These are phyloP conservation scores for Gorsachius goisagi DNA, from an alignment of 2,113 vertebrate species.

Conservation along the genomic window DNA sequence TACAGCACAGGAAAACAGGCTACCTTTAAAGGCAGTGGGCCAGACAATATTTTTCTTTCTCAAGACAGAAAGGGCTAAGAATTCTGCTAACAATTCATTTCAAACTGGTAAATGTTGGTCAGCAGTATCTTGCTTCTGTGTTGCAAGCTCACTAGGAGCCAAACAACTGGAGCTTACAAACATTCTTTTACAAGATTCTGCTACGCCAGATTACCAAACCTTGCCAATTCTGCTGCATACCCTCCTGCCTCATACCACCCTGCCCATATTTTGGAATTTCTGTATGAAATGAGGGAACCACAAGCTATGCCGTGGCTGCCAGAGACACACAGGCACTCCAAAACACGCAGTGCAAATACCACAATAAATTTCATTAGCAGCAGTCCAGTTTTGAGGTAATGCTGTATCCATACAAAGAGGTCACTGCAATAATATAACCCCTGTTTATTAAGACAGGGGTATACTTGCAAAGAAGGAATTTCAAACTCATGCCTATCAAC, in stretches of 20 bases:
- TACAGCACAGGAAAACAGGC: not conserved
- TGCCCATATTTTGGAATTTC: not conserved
- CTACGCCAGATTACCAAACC: fast-evolving
- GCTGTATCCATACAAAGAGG: not conserved
- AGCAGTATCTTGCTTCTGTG: not conserved
- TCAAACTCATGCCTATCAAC: not conserved
- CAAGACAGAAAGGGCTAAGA: not conserved
- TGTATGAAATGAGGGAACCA: not conserved
- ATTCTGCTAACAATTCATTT: not conserved
- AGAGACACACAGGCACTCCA: not conserved
- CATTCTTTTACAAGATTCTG: not conserved
- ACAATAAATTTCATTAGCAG: not conserved
- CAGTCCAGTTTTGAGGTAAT: fast-evolving
- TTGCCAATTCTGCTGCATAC: not conserved
- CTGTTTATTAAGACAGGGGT: not conserved
- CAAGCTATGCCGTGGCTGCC: not conserved
- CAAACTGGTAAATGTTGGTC: not conserved
- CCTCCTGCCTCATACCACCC: not conserved
- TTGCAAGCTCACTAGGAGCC: not conserved
- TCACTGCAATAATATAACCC: not conserved
- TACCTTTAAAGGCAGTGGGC: not conserved
- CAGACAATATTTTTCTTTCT: fast-evolving
- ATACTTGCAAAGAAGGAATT: not conserved
- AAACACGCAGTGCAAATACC: not conserved
- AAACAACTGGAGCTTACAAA: not conserved